Evolutionary conservation across 2,113 vertebrate species (phyloP).

Genomic region (Phycodurus eques): DNA sequence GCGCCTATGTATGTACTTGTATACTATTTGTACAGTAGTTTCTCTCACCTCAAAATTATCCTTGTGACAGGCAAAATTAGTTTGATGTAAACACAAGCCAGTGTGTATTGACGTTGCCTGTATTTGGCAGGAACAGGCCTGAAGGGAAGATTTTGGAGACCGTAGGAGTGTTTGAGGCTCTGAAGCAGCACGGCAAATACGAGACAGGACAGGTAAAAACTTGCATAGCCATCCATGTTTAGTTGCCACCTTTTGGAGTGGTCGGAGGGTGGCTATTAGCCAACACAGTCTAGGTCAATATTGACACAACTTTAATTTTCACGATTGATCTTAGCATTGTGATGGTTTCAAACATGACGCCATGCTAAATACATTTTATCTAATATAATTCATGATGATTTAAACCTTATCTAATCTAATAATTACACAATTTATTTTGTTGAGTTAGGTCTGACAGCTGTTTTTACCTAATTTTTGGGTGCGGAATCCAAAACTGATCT

Average conservation of each 20-base stretch:
- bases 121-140: conserved; percentile 82
- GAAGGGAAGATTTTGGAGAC: conserved; percentile 94
- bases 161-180: conserved; percentile 90
- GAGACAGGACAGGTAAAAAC: conserved; percentile 88
- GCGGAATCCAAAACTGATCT: no score
- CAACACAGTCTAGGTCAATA: not conserved
- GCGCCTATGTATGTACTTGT: not conserved
- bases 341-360: conserved; percentile 14
- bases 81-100: not conserved
- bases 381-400: conserved; percentile 12
- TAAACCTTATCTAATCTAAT: conserved; percentile 26
- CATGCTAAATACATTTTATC: not conserved
- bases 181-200: conserved; percentile 93
- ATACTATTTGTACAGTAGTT: not conserved
- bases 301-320: not conserved
- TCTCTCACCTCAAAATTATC: not conserved
- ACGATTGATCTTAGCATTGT: conserved; percentile 1
- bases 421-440: no score
- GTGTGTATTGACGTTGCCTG: conserved; percentile 47
- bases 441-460: no score
- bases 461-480: no score
- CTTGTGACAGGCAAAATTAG: not conserved
- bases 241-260: not conserved
- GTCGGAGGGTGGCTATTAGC: not conserved
- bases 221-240: not conserved